These are phyloP conservation scores for Pachycephala philippinensis DNA, from an alignment of 2,113 vertebrate species.

Conservation along the genomic window DNA sequence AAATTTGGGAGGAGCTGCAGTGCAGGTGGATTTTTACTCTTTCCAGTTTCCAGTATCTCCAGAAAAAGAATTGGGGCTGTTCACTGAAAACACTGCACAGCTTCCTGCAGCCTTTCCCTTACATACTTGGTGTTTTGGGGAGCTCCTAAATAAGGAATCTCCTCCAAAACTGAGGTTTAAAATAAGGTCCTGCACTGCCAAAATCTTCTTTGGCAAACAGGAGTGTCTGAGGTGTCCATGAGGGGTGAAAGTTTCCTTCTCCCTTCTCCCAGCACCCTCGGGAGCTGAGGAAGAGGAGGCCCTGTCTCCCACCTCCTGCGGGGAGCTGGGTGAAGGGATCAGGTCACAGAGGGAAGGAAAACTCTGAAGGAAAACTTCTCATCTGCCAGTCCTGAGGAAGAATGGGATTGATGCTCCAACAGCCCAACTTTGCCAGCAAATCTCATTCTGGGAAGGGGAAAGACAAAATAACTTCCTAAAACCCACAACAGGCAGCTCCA, in stretches of 20 bases:
- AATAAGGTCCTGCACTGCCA: background rate
- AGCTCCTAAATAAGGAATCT: background rate
- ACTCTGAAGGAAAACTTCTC: background rate
- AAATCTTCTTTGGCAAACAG: background rate
- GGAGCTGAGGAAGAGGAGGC: background rate
- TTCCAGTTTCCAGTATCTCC: background rate
- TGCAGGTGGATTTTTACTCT: background rate
- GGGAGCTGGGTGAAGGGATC: background rate
- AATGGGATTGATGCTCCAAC: accelerated
- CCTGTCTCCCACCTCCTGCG: background rate
- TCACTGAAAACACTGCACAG: background rate
- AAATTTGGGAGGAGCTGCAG: background rate
- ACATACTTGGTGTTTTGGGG: accelerated
- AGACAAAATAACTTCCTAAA: background rate
- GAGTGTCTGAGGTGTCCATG: background rate
- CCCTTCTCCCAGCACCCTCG: background rate
- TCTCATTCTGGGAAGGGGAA: background rate
- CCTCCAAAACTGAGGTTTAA: background rate
- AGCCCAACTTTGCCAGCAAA: background rate
- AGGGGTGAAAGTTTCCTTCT: background rate
- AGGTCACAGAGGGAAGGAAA: background rate
- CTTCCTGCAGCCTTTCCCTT: background rate
- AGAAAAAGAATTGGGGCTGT: background rate
- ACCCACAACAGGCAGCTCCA: background rate
- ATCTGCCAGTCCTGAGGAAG: background rate